Evolutionary conservation across 2,797 vertebrate species (phyloP).

Genomic region (Melanogrammus aeglefinus): DNA sequence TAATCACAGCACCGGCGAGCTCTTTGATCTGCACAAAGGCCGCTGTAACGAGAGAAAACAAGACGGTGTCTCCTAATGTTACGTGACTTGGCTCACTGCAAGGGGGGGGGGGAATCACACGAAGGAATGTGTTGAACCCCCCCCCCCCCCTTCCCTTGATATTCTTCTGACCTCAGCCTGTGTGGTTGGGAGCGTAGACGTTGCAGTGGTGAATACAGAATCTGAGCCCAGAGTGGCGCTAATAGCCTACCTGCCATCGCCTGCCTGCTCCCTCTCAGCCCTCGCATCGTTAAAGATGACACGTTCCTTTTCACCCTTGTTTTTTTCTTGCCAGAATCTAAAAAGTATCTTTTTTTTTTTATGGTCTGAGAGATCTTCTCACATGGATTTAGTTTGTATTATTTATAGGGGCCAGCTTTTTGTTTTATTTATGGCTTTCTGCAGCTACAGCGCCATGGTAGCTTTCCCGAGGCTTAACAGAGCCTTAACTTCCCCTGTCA

Average conservation of each 20-base stretch:
- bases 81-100: not conserved
- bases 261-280: not conserved
- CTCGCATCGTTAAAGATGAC: not conserved
- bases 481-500: conserved; percentile 31
- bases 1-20: conserved; percentile 64
- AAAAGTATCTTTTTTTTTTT: conserved; percentile 21
- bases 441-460: conserved; percentile 39
- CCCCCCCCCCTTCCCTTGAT: not conserved
- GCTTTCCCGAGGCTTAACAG: conserved; percentile 23
- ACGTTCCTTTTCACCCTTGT: not conserved
- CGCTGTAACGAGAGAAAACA: conserved; percentile 59
- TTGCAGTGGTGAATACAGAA: not conserved
- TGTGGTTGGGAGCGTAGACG: not conserved
- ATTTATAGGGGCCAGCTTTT: conserved; percentile 64
- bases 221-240: not conserved
- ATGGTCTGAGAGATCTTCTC: conserved; percentile 50
- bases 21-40: conserved; percentile 68
- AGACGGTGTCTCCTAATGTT: conserved; percentile 23
- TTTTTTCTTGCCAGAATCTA: not conserved
- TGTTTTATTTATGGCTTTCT: conserved; percentile 67
- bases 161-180: not conserved
- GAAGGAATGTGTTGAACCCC: not conserved
- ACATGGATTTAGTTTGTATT: conserved; percentile 61
- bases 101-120: not conserved
- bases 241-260: not conserved